phyloP scores from a whole-genome alignment of 2,113 vertebrate species.

The Stigmatopora argus region DNA sequence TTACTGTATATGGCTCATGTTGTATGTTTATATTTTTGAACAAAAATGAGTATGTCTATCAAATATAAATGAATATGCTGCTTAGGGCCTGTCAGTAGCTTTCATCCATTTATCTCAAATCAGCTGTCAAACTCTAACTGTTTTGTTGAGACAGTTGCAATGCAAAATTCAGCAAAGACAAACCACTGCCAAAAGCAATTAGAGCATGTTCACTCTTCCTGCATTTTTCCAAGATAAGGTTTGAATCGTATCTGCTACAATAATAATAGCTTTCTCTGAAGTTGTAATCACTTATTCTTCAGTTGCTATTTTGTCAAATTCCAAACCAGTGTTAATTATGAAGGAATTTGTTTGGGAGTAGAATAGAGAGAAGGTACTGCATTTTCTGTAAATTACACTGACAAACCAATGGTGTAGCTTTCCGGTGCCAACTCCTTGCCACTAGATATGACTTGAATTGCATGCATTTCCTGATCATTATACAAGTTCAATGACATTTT shows the following conservation, averaged over 20 bases:
- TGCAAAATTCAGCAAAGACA: constrained; percentile 36
- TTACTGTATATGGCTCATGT: not conserved
- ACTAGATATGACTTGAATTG: too few species aligned
- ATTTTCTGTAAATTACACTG: too few species aligned
- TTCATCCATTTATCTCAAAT: constrained; percentile 6
- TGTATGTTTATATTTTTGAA: not conserved
- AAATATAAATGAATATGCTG: not conserved
- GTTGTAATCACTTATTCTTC: constrained; percentile 4
- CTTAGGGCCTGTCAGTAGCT: not conserved
- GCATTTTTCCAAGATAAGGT: constrained; percentile 13
- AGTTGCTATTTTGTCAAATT: constrained; percentile 20
- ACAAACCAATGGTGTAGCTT: too few species aligned
- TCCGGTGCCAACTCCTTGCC: too few species aligned
- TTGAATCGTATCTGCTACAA: constrained; percentile 8
- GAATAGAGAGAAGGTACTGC: too few species aligned
- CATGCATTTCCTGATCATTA: too few species aligned
- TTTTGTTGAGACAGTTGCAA: constrained; percentile 4
- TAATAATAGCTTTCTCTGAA: constrained; percentile 25
- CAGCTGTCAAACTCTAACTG: constrained; percentile 14
- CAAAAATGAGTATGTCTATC: constrained; percentile 2
- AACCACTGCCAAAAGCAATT: constrained; percentile 28
- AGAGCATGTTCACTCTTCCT: constrained; percentile 7
- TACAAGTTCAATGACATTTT: too few species aligned
- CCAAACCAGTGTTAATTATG: constrained; percentile 24
- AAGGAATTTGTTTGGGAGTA: constrained; percentile 14